Conservation (phyloP, 2,797 vertebrate genomes). For the Sebastes matsubarae region DNA sequence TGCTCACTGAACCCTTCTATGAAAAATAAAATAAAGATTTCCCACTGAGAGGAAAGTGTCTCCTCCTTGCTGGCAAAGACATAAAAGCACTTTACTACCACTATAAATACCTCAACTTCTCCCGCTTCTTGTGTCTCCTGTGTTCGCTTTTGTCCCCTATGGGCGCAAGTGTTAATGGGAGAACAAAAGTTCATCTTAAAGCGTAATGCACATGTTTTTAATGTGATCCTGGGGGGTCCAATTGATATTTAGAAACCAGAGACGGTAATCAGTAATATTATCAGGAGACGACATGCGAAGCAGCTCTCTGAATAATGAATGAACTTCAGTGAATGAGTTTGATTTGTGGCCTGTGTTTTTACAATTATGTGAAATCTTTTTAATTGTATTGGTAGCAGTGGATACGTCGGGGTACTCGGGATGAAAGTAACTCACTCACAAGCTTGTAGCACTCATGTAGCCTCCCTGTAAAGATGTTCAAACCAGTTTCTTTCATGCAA, state of each 20-base stretch:
- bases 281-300: slow-evolving; percentile 39
- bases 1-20: slow-evolving; percentile 58
- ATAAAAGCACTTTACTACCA: slow-evolving; percentile 59
- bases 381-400: not conserved
- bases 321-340: slow-evolving; percentile 21
- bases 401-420: not conserved
- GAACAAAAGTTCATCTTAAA: not conserved
- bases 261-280: slow-evolving; percentile 32
- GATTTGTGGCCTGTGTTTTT: slow-evolving; percentile 35
- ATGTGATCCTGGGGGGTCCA: slow-evolving; percentile 3
- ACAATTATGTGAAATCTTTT: slow-evolving; percentile 22
- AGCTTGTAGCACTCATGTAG: not conserved
- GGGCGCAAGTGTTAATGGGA: not conserved
- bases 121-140: not conserved
- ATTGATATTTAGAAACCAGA: slow-evolving; percentile 40
- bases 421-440: not conserved
- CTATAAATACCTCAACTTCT: slow-evolving; percentile 59
- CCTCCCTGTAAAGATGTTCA: not conserved
- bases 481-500: not conserved
- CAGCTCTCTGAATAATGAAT: slow-evolving; percentile 56
- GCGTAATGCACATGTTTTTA: slow-evolving; percentile 12
- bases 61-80: slow-evolving; percentile 51
- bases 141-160: not conserved
- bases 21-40: slow-evolving; percentile 71
- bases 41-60: slow-evolving; percentile 50